A percentile compares a stretch with the other conserved stretches of the same genome.
Evolutionary conservation across 2,113 vertebrate species (phyloP).

Genomic region (Trinectes maculatus): DNA sequence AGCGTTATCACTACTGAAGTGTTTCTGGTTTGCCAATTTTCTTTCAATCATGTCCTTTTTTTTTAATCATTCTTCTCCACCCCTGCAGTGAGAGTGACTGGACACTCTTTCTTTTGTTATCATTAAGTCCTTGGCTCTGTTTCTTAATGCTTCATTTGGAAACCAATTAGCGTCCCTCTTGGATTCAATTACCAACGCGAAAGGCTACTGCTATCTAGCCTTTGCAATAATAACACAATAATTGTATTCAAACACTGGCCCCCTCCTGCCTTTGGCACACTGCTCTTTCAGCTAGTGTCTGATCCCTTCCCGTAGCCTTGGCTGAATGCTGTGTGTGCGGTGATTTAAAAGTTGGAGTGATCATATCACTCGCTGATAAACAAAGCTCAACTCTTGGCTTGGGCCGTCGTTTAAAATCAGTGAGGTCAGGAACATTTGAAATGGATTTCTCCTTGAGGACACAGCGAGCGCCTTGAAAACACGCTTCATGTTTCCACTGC

Average conservation of each 20-base stretch:
- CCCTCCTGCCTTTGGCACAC: constrained; percentile 4
- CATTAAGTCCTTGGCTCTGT: constrained; percentile 48
- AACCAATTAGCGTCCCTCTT: constrained; percentile 66
- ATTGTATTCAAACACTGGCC: constrained; percentile 51
- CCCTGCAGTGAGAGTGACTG: constrained; percentile 18
- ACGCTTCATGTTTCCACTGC: constrained; percentile 51
- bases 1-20: not conserved
- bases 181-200: constrained; percentile 69
- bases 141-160: constrained; percentile 68
- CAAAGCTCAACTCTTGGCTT: constrained; percentile 48
- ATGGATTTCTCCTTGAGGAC: constrained; percentile 49
- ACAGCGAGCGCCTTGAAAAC: constrained; percentile 35
- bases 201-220: constrained; percentile 59
- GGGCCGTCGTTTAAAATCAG: constrained; percentile 46
- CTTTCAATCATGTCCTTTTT: constrained; percentile 29
- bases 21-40: constrained; percentile 21
- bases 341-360: constrained; percentile 43
- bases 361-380: constrained; percentile 54
- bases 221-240: constrained; percentile 64
- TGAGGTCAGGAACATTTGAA: constrained; percentile 42
- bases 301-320: constrained; percentile 24
- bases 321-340: constrained; percentile 11
- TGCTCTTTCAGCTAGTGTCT: constrained; percentile 47
- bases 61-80: constrained; percentile 35
- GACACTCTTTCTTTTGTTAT: constrained; percentile 53